Conservation (phyloP, 2,797 vertebrate species). For the Malacoctenus gilli region DNA sequence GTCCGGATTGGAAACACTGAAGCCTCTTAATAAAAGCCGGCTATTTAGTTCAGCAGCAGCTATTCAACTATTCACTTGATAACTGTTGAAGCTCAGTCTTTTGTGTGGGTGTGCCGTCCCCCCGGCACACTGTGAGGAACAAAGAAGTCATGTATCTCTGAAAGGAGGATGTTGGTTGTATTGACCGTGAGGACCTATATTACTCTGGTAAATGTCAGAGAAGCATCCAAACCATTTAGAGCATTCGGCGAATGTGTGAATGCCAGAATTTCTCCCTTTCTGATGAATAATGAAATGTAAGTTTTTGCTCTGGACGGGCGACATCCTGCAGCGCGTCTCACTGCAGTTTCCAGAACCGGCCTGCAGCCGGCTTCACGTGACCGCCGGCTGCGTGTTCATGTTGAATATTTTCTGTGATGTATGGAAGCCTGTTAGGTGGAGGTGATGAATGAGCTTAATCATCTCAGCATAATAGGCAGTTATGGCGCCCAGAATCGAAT, state of each 20-base stretch:
- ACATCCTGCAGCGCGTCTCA: not conserved
- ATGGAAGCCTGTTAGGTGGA: constrained; percentile 27
- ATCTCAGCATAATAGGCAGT: constrained; percentile 54
- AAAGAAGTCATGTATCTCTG: constrained; percentile 59
- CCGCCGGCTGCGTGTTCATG: constrained; percentile 25
- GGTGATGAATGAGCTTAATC: constrained; percentile 68
- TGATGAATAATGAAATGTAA: constrained; percentile 8
- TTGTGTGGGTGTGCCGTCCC: constrained; percentile 47
- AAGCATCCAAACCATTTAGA: constrained; percentile 46
- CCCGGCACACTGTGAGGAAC: constrained; percentile 38
- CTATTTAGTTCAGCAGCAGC: constrained; percentile 49
- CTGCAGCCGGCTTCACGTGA: too few relatives aligned
- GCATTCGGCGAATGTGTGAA: constrained; percentile 10
- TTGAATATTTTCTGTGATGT: constrained; percentile 12
- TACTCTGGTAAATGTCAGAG: constrained; percentile 11
- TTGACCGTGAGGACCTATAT: constrained; percentile 42
- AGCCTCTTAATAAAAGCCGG: constrained; percentile 50
- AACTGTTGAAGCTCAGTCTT: constrained; percentile 32
- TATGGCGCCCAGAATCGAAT: constrained; percentile 61
- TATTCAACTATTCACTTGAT: constrained; percentile 31
- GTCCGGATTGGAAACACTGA: constrained; percentile 42
- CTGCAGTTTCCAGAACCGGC: constrained; percentile 14
- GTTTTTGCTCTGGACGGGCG: constrained; percentile 8
- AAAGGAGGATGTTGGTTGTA: constrained; percentile 38
- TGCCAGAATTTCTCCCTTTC: not conserved